phyloP scores from a whole-genome alignment of 2,113 vertebrate genomes.

The Pangasianodon gigas region DNA sequence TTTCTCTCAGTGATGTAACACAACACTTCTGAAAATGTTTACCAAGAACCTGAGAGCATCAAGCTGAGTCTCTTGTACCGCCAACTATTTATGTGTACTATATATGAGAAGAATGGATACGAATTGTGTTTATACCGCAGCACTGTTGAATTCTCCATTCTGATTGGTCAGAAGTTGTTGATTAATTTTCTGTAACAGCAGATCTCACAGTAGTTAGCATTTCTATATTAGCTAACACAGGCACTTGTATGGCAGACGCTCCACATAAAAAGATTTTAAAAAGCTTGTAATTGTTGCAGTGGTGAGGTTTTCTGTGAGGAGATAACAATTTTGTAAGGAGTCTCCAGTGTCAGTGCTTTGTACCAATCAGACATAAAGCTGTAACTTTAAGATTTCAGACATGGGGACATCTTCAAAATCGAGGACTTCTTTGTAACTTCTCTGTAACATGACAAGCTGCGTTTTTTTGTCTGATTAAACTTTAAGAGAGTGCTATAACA shows the following conservation, averaged over 20 bases:
- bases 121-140: background rate
- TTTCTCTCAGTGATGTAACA: conserved; percentile 32
- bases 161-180: background rate
- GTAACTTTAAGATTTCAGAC: background rate
- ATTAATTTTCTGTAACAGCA: background rate
- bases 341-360: background rate
- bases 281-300: background rate
- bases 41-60: background rate
- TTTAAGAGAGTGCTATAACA: background rate
- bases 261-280: background rate
- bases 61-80: background rate
- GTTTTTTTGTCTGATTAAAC: background rate
- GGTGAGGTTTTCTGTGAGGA: no score
- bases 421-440: background rate
- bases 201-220: background rate
- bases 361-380: background rate
- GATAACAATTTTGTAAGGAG: background rate
- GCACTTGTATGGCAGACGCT: background rate
- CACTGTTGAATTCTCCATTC: background rate
- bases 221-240: background rate
- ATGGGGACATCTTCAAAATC: background rate
- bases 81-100: background rate
- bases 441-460: background rate
- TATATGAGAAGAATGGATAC: background rate
- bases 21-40: conserved; percentile 6